Conservation (phyloP, 1,140 invertebrate genomes). For the Carcinoscorpius rotundicauda region DNA sequence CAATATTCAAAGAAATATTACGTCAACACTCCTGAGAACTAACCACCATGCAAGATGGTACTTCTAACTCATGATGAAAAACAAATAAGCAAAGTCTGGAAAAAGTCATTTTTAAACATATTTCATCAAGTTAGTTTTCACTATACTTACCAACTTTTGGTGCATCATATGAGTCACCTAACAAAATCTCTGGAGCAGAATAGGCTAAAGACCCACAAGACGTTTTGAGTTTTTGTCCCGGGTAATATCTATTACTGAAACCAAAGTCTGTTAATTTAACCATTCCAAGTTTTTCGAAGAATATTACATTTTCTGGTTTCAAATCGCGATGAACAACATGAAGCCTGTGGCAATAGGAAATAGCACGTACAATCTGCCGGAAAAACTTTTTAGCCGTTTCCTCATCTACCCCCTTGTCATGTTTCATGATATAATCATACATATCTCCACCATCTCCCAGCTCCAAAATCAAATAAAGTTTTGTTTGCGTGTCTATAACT, state of each 20-base stretch:
- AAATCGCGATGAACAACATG: constrained; percentile 92
- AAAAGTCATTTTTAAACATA: too few species aligned
- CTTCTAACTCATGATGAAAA: too few species aligned
- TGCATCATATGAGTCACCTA: constrained; percentile 59
- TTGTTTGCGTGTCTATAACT: constrained; percentile 92
- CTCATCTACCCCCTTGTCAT: constrained; percentile 59
- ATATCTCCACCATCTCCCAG: constrained; percentile 97
- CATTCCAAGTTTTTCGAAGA: constrained; percentile 93
- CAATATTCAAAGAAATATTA: too few species aligned
- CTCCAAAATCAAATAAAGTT: constrained; percentile 85
- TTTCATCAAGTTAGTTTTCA: too few species aligned
- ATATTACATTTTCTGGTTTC: constrained; percentile 98
- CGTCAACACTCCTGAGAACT: too few species aligned
- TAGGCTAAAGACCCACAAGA: constrained; percentile 98
- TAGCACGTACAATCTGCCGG: constrained; percentile 50
- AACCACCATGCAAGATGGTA: too few species aligned
- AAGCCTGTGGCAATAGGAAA: constrained; percentile 93
- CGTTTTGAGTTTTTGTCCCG: constrained; percentile 95
- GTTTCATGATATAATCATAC: constrained; percentile 97
- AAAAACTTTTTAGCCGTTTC: constrained; percentile 80
- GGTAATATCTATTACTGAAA: constrained; percentile 88
- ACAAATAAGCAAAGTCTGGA: too few species aligned
- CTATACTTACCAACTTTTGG: constrained; percentile 30
- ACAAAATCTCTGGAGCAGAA: constrained; percentile 95
- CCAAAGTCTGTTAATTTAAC: constrained; percentile 99